Evolutionary conservation across 2,113 vertebrate species (phyloP), one percentile per base, ranked within the genome.

Genomic region (Sorex fumeus): DNA sequence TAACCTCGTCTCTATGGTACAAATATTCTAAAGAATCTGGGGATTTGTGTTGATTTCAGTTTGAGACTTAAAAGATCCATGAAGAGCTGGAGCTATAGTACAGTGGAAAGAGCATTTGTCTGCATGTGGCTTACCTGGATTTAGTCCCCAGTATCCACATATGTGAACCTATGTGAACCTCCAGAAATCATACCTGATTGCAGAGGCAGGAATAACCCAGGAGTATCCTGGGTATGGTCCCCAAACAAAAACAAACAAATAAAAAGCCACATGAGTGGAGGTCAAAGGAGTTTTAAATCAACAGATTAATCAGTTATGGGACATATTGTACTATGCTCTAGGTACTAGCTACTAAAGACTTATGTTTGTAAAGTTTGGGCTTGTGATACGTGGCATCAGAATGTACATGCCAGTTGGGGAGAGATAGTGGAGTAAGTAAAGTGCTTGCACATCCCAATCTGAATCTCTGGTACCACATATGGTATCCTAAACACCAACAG

Each of bases 301-400:
- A 75, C 78, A 30, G 34, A 62, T 75, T 45, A 64, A 19, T 53
- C 23, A 47, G 13, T n/a, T 77, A n/a, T 47, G 75, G 70, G 57
- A 15, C n/a, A 36, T 70, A 21, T 28, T 76, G 10, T 43, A 30
- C 1, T 12, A 12, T 28, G 50, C 34, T 13, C 4, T 72, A 8
- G 30, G 15, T 34, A 4, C 25, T 75, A 70, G 23, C 8, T 45
- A 23, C 13, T 47, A 40, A 94, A 71, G 23, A 88, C 6, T 18
- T 3, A 23, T 78, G 15, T 45, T 72, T 93, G 70, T 85, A 32
- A 5, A 93, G 19, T 85, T 92, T 90, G 19, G 19, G 34, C 50
- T 72, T 75, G 19, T 47, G 40, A 6, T 60, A 18, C 5, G 30
- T 25, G 57, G 16, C 8, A 19, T 84, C 64, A 69, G 19, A 70